Percentiles rank a stretch among this genome's conserved stretches.
These are phyloP conservation scores for Dendroctonus ponderosae DNA, from an alignment of 1,140 invertebrate genomes.

Conservation along the genomic window DNA sequence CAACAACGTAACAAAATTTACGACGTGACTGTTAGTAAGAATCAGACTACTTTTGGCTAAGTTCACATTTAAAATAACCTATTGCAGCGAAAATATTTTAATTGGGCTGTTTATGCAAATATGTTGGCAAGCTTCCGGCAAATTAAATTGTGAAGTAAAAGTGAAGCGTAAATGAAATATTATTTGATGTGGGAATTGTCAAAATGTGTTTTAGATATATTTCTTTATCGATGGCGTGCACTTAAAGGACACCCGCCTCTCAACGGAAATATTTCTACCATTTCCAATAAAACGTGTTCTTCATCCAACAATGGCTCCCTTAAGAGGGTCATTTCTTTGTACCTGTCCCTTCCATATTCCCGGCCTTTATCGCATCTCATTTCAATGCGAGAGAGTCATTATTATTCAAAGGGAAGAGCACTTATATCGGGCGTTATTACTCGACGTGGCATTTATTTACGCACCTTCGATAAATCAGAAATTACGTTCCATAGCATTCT, in stretches of 20 bases:
- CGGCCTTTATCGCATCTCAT: constrained; percentile 32
- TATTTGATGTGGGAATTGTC: too few relatives aligned
- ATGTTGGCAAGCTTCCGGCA: too few relatives aligned
- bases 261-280: constrained; percentile 25
- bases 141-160: too few relatives aligned
- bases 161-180: too few relatives aligned
- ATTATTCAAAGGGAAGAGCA: constrained; percentile 32
- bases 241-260: constrained; percentile 6
- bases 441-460: constrained; percentile 25
- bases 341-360: constrained; percentile 32
- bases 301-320: constrained; percentile 24
- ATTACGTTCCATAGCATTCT: constrained; percentile 13
- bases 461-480: constrained; percentile 32
- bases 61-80: too few relatives aligned
- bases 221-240: neutral
- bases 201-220: too few relatives aligned
- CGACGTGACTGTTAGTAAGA: too few relatives aligned
- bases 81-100: too few relatives aligned
- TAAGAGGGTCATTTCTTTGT: constrained; percentile 34
- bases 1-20: too few relatives aligned
- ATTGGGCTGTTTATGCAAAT: too few relatives aligned
- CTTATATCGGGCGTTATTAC: constrained; percentile 30
- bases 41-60: too few relatives aligned
- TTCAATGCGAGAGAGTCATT: constrained; percentile 31
- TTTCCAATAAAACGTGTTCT: constrained; percentile 30